Conservation (phyloP, 1,140 invertebrate species). For the Aphelenchoides avenae region DNA sequence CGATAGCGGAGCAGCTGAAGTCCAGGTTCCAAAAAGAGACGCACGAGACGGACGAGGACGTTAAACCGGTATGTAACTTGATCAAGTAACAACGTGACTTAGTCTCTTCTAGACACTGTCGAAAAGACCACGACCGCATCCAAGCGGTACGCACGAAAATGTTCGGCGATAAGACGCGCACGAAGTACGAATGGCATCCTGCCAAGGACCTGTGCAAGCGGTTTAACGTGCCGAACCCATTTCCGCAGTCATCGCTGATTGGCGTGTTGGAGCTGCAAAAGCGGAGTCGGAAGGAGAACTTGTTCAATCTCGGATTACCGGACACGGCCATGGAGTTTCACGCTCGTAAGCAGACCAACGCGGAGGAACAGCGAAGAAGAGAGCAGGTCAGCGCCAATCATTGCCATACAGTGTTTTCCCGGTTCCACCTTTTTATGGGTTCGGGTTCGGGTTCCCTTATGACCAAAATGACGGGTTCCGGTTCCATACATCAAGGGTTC, state of each 20-base stretch:
- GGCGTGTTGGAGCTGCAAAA: slow-evolving; percentile 28
- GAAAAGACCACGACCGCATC: slow-evolving; percentile 51
- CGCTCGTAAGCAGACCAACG: too few relatives aligned
- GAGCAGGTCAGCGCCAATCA: too few relatives aligned
- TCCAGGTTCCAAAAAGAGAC: slow-evolving; percentile 47
- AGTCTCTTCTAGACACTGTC: slow-evolving; percentile 5
- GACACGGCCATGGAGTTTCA: slow-evolving; percentile 13
- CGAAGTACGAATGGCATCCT: slow-evolving; percentile 76
- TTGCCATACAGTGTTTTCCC: too few relatives aligned
- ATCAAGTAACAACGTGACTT: slow-evolving; percentile 8
- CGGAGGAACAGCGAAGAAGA: too few relatives aligned
- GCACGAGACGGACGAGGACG: slow-evolving; percentile 10
- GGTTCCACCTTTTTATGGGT: too few relatives aligned
- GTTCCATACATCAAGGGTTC: too few relatives aligned
- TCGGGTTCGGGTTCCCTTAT: too few relatives aligned
- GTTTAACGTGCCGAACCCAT: slow-evolving; percentile 88
- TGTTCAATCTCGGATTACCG: slow-evolving; percentile 1
- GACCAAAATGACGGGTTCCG: too few relatives aligned
- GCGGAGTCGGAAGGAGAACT: neutral
- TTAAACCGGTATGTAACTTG: neutral
- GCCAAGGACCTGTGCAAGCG: slow-evolving; percentile 78
- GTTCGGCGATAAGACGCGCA: slow-evolving; percentile 75
- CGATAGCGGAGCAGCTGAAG: slow-evolving; percentile 55
- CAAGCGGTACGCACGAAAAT: slow-evolving; percentile 74
- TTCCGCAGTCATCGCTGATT: slow-evolving; percentile 61